Evolutionary conservation across 2,797 vertebrate genomes (phyloP).

Genomic region (Simalia tracyae): DNA sequence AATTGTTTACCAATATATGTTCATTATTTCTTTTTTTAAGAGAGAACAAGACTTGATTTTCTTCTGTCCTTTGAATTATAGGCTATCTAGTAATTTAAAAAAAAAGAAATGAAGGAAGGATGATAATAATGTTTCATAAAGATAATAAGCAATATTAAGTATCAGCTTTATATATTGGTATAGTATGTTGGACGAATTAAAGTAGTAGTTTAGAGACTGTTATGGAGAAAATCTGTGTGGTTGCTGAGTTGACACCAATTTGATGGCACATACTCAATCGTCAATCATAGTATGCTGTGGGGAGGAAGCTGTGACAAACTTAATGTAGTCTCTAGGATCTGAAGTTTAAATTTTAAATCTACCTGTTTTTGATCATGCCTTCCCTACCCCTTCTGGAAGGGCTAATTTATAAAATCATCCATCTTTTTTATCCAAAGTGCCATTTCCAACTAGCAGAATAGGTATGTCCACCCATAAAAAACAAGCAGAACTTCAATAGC

Average conservation of each 20-base stretch:
- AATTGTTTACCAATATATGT: background rate
- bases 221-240: background rate
- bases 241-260: background rate
- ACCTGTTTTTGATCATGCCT: too few species aligned
- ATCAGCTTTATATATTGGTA: background rate
- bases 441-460: too few species aligned
- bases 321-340: background rate
- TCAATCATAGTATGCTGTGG: background rate
- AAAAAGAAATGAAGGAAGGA: background rate
- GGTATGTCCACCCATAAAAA: too few species aligned
- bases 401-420: too few species aligned
- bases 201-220: background rate
- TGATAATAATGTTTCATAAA: background rate
- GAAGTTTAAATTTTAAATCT: background rate
- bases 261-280: background rate
- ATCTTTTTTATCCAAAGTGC: too few species aligned
- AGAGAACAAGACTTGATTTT: background rate
- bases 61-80: background rate
- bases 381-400: too few species aligned
- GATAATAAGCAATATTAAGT: background rate
- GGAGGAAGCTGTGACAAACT: background rate
- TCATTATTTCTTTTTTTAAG: background rate
- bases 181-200: background rate
- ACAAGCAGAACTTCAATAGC: too few species aligned
- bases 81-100: background rate